Base-by-base conservation (phyloP, 2,888 invertebrate genomes). In the Andricus quercusramuli region DNA sequence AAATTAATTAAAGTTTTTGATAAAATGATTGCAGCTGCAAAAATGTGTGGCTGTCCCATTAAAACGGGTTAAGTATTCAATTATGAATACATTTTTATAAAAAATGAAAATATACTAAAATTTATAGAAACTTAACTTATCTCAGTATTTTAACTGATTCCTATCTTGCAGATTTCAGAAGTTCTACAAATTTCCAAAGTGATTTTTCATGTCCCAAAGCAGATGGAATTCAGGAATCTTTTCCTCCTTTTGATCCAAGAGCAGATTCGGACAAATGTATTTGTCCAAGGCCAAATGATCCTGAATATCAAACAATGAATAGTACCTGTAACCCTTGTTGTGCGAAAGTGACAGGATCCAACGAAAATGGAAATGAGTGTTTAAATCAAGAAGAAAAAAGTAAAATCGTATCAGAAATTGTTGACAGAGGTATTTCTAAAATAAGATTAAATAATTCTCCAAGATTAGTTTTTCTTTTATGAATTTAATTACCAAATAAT, bases 401-500 rank as follows among this genome's bases (percentile, higher is more conserved):
- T 47, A 86, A 83, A 81, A 44, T 85, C 13, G 77, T 86, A 20
- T 92, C 92, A 0, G 88, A 90, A 47, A 91, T 92, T n/a, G 86
- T 79, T 0, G 80, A 77, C 3, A 89, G 81, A 3, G 87, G 89
- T 5, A 5, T 29, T 22, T 25, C 6, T 25, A 6, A 29, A 62
- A 25, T 56, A 56, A 6, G 0, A 11, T 66, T 4, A 37, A 37
- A 66, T 32, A 3, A 20, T 66, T 15, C 20, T 20, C n/a, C 20
- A 17, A 3, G 66, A 32, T 32, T 11, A 41, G 37, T n/a, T n/a
- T 20, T 22, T 17, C 5, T 47, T 47, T 47, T 17, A 47, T 17
- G 17, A 17, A 47, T 47, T 17, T 0, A 17, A 17, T 47, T 47
- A 5, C n/a, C n/a, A n/a, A n/a, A 17, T 17, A 47, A 47, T 47